phyloP scores from a whole-genome alignment of 2,113 vertebrate genomes.

The Progne subis region DNA sequence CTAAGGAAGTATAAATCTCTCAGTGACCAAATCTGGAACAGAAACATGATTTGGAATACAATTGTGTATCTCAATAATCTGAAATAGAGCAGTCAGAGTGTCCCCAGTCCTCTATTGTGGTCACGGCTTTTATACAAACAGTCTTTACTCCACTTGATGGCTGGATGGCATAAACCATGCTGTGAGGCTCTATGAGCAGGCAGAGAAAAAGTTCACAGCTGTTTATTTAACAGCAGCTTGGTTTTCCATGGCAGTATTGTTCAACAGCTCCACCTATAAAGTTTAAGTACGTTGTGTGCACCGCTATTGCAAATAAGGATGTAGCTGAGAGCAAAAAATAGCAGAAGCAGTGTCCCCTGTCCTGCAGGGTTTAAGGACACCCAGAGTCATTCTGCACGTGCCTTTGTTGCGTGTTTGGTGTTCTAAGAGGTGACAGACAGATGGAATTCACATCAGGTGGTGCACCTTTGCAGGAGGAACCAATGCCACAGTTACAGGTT shows the following conservation, averaged over 20 bases:
- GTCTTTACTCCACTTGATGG: not conserved
- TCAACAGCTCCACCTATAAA: constrained; percentile 15
- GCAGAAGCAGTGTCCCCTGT: not conserved
- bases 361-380: not conserved
- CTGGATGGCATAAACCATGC: constrained; percentile 18
- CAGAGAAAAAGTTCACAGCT: not conserved
- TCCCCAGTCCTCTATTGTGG: not conserved
- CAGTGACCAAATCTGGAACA: not conserved
- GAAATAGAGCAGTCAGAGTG: not conserved
- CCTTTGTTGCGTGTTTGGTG: not conserved
- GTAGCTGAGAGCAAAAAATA: not conserved
- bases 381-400: not conserved
- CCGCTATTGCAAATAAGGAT: not conserved
- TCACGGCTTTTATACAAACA: not conserved
- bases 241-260: not conserved
- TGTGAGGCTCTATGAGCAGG: not conserved
- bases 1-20: not conserved
- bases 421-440: not conserved
- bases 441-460: not conserved
- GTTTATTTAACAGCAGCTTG: constrained; percentile 37
- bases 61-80: not conserved
- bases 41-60: not conserved
- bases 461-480: not conserved
- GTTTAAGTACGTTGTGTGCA: not conserved
- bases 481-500: not conserved